phyloP scores from a whole-genome alignment of 2,888 invertebrate species.

The Lithosia quadra region DNA sequence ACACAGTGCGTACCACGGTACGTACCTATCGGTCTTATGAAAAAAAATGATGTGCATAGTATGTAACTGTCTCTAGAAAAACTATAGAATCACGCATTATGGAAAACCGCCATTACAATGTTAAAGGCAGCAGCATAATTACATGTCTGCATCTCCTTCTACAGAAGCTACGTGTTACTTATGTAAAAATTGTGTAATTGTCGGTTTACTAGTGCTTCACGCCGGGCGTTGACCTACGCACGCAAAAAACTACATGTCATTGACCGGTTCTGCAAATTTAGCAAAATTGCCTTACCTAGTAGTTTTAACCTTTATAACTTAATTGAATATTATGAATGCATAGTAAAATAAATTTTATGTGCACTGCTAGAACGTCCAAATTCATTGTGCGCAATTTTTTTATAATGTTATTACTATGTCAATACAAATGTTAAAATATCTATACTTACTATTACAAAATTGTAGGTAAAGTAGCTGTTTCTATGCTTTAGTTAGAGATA shows the following conservation, averaged over 20 bases:
- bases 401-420: no score
- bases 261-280: background rate
- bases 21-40: no score
- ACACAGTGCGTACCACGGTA: no score
- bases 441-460: no score
- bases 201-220: background rate
- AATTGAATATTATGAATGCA: no score
- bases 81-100: background rate
- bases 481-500: no score
- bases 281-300: constrained; percentile 1
- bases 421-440: no score
- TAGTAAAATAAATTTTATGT: no score
- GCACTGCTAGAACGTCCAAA: no score
- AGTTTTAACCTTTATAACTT: background rate
- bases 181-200: constrained; percentile 4
- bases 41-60: no score
- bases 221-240: background rate
- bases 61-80: background rate
- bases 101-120: background rate
- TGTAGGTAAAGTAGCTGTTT: no score
- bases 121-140: background rate
- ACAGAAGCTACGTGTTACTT: background rate
- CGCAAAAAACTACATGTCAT: background rate
- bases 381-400: background rate
- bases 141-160: background rate